Evolutionary conservation across 2,797 vertebrate species (phyloP).

Genomic region (Ispidina lecontei): DNA sequence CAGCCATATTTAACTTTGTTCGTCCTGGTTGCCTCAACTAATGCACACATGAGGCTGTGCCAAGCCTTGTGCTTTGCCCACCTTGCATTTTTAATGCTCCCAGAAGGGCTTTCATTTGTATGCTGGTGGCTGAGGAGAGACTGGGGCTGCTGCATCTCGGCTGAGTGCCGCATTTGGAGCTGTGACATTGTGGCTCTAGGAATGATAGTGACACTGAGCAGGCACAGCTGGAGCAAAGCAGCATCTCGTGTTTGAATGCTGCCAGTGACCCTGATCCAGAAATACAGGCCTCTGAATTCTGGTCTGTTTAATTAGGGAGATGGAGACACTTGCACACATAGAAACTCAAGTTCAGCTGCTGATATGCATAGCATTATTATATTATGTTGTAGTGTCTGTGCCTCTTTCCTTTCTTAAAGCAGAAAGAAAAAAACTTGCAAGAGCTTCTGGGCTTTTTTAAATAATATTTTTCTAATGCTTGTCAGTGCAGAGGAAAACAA

Average conservation of each 20-base stretch:
- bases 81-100: conserved; percentile 64
- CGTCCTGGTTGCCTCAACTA: conserved; percentile 50
- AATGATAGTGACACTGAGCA: conserved; percentile 19
- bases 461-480: background rate
- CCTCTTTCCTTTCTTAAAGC: background rate
- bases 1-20: conserved; percentile 47
- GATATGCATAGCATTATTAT: background rate
- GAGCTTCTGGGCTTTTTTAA: background rate
- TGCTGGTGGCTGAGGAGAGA: conserved; percentile 23
- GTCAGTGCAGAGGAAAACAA: background rate
- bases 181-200: conserved; percentile 26
- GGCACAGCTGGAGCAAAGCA: conserved; percentile 64
- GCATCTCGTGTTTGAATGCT: background rate
- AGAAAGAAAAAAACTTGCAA: background rate
- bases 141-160: background rate
- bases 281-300: background rate
- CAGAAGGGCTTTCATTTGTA: conserved; percentile 31
- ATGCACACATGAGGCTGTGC: conserved; percentile 28
- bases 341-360: background rate
- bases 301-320: background rate
- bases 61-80: conserved; percentile 34
- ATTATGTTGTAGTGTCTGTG: background rate
- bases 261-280: background rate
- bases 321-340: background rate
- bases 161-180: background rate